A percentile compares a stretch with the other conserved stretches of the same genome.
phyloP scores from a whole-genome alignment of 1,140 invertebrate genomes.

The Scaptomyza graminum region DNA sequence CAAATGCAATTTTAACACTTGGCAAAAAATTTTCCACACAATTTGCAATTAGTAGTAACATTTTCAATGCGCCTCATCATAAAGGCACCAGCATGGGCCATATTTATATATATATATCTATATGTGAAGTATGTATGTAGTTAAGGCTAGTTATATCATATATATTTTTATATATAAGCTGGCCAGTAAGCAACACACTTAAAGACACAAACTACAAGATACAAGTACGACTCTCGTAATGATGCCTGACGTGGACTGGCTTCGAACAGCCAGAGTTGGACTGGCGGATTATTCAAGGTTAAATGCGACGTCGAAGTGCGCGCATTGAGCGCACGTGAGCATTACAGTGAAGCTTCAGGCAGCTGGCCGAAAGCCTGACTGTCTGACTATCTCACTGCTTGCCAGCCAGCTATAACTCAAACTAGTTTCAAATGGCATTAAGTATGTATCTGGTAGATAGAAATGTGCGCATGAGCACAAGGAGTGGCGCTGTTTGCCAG shows the following conservation, averaged over 20 bases:
- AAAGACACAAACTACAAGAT: slow-evolving; percentile 18
- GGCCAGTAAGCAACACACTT: slow-evolving; percentile 38
- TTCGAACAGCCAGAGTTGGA: slow-evolving; percentile 14
- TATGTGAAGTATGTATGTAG: background rate
- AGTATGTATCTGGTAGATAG: slow-evolving; percentile 78
- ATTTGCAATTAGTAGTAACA: slow-evolving; percentile 76
- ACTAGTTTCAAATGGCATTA: slow-evolving; percentile 80
- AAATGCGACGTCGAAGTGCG: slow-evolving; percentile 48
- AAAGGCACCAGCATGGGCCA: slow-evolving; percentile 55
- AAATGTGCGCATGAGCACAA: slow-evolving; percentile 33
- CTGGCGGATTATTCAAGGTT: slow-evolving; percentile 71
- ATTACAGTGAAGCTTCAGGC: slow-evolving; percentile 40
- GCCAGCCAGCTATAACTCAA: slow-evolving; percentile 44
- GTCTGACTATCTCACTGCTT: slow-evolving; percentile 15
- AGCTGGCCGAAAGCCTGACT: slow-evolving; percentile 43
- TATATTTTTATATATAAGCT: slow-evolving; percentile 33
- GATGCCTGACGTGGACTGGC: slow-evolving; percentile 58
- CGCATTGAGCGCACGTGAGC: slow-evolving; percentile 67
- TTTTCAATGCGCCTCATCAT: slow-evolving; percentile 65
- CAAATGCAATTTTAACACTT: slow-evolving; percentile 65
- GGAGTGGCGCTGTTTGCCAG: slow-evolving; percentile 59
- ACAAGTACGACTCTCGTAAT: slow-evolving; percentile 49
- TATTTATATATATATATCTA: slow-evolving; percentile 1
- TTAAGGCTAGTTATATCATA: slow-evolving; percentile 52
- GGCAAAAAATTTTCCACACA: slow-evolving; percentile 78